Evolutionary conservation across 1,140 invertebrate genomes (phyloP), one percentile per base, ranked within the genome.

Genomic region (Hetaerina americana): DNA sequence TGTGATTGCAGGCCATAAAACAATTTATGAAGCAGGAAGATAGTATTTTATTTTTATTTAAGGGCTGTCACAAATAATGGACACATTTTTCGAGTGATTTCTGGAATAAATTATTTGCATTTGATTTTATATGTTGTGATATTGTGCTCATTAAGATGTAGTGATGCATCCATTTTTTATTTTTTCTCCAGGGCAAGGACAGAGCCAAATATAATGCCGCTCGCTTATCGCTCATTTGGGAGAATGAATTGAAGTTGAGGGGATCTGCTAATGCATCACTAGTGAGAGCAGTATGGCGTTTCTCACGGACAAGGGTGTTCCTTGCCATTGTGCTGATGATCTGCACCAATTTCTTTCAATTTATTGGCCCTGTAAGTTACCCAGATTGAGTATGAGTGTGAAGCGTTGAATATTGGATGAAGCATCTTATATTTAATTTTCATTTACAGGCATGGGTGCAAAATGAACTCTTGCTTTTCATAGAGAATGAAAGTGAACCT

Each of bases 281-380:
- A 73, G 78, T 80, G 3, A 75, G 77, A 66, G 85, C 83, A 5
- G 79, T 85, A 1, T 85, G 84, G 81, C 78, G 78, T 72, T 89
- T 89, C 75, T 82, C 85, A 24, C 78, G 82, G 69, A 87, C 83
- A 24, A 80, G 87, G 66, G 75, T 87, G 31, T 77, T 85, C 6
- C 69, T 86, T 66, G 80, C 84, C 6, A 82, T 81, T 25, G 68
- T 85, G 40, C 77, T 88, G 28, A 84, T 87, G 71, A 74, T 83
- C 5, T 75, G 83, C 3, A 84, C 84, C 66, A 75, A 88, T 12
- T 77, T 83, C 18, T 79, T 87, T 72, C 86, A 86, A 70, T 90
- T 90, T 77, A 75, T 89, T 70, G 84, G 83, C 72, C 86, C 88
- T 57, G 87, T 88, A 81, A 82, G 84, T 79, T 70, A 15, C 40